A percentile compares a stretch with the other conserved stretches of the same genome.
These are phyloP conservation scores for Takifugu flavidus DNA, from an alignment of 2,113 vertebrate genomes.

Conservation along the genomic window DNA sequence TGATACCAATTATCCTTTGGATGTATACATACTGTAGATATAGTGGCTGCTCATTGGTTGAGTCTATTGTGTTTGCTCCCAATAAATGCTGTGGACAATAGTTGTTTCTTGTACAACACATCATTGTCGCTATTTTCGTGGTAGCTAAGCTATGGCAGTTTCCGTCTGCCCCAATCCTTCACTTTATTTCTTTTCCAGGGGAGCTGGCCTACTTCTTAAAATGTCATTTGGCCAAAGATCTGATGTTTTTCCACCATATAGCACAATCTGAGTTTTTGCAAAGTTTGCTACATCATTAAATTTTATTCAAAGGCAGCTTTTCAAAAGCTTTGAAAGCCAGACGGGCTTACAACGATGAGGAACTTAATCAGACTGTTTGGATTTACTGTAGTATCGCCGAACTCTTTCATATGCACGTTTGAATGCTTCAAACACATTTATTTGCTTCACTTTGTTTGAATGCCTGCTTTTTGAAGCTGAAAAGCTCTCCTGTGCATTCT, in stretches of 20 bases:
- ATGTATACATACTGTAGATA: constrained; percentile 70
- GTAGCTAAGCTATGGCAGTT: constrained; percentile 23
- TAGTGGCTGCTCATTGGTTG: constrained; percentile 57
- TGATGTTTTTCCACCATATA: constrained; percentile 22
- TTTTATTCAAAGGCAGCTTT: constrained; percentile 7
- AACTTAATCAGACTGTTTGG: constrained; percentile 6
- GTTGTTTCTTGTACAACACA: constrained; percentile 57
- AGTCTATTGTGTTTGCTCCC: constrained; percentile 64
- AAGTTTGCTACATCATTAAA: constrained; percentile 27
- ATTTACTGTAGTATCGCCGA: neutral
- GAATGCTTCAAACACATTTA: constrained; percentile 1
- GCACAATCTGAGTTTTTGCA: constrained; percentile 21
- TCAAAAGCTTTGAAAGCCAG: constrained; percentile 2
- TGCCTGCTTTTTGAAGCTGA: neutral
- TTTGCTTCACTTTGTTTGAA: neutral
- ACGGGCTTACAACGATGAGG: constrained; percentile 9
- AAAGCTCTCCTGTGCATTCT: neutral
- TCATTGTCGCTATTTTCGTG: constrained; percentile 26
- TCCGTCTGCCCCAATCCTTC: constrained; percentile 13
- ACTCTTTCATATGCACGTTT: neutral
- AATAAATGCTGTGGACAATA: constrained; percentile 70
- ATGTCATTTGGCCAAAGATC: constrained; percentile 32
- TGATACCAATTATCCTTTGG: constrained; percentile 74
- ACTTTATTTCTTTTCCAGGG: constrained; percentile 12
- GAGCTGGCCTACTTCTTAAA: constrained; percentile 43